These are phyloP conservation scores for Laodelphax striatellus DNA, from an alignment of 1,140 invertebrate genomes.

Conservation along the genomic window DNA sequence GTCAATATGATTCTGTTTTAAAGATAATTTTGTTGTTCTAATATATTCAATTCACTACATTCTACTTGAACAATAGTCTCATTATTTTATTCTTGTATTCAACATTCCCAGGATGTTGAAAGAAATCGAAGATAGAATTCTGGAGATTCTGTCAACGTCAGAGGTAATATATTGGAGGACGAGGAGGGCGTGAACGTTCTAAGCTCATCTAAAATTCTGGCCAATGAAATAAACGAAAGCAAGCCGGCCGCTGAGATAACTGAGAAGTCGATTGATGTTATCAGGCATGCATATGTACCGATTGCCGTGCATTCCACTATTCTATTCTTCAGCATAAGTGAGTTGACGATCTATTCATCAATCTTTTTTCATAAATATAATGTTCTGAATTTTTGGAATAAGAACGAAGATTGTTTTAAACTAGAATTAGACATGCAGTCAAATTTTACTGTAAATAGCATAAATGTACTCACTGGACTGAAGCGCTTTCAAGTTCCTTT, in stretches of 20 bases:
- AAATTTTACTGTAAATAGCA: too few relatives aligned
- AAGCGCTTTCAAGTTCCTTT: too few relatives aligned
- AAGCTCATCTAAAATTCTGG: slow-evolving; percentile 79
- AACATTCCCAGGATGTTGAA: slow-evolving; percentile 59
- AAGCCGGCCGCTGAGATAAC: slow-evolving; percentile 79
- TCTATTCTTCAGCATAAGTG: slow-evolving; percentile 84
- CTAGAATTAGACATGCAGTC: too few relatives aligned
- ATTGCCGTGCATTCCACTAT: slow-evolving; percentile 82
- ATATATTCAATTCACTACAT: too few relatives aligned
- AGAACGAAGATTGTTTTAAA: too few relatives aligned
- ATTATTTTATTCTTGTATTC: too few relatives aligned
- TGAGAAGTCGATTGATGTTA: slow-evolving; percentile 67
- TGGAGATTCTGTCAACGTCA: slow-evolving; percentile 70
- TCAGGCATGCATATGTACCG: slow-evolving; percentile 72
- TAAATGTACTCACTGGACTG: too few relatives aligned
- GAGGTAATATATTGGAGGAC: slow-evolving; percentile 89
- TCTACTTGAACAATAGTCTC: too few relatives aligned
- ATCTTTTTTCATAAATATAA: too few relatives aligned
- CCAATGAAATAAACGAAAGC: slow-evolving; percentile 81
- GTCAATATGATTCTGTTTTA: too few relatives aligned
- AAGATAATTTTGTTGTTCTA: too few relatives aligned
- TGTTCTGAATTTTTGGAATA: too few relatives aligned
- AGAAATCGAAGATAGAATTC: slow-evolving; percentile 90
- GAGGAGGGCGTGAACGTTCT: slow-evolving; percentile 86
- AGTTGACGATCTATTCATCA: slow-evolving; percentile 24